A percentile compares a stretch with the other conserved stretches of the same genome.
phyloP scores from a whole-genome alignment of 2,113 vertebrate genomes.

The Notothenia rossii region DNA sequence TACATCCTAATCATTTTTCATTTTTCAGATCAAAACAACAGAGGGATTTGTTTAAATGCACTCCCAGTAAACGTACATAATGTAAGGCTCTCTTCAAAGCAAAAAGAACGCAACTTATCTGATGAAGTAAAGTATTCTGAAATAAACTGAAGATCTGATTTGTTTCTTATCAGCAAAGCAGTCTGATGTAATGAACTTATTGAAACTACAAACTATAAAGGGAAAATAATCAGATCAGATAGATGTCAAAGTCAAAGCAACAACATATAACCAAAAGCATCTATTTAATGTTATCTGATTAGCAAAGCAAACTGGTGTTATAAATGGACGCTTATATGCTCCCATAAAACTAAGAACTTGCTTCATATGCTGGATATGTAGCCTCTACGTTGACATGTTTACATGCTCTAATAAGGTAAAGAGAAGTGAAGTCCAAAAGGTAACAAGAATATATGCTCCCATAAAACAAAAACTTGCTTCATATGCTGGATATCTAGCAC shows the following conservation, averaged over 20 bases:
- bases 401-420: too few relatives aligned
- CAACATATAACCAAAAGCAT: not conserved
- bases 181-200: constrained; percentile 26
- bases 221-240: constrained; percentile 23
- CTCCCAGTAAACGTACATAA: not conserved
- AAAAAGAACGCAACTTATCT: not conserved
- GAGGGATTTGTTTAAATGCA: not conserved
- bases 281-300: constrained; percentile 20
- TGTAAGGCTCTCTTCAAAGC: not conserved
- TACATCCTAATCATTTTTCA: not conserved
- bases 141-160: constrained; percentile 36
- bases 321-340: constrained; percentile 13
- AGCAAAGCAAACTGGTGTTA: constrained; percentile 18
- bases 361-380: too few relatives aligned
- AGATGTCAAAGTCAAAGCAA: not conserved
- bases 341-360: too few relatives aligned
- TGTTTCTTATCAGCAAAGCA: constrained; percentile 51
- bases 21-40: not conserved
- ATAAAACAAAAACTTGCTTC: constrained; percentile 19
- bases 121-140: not conserved
- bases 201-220: constrained; percentile 23
- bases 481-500: not conserved
- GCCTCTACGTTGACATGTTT: too few relatives aligned
- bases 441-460: not conserved
- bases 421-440: too few relatives aligned